Evolutionary conservation across 2,888 invertebrate species (phyloP), one percentile per base, ranked within the genome.

Genomic region (Furcula furcula): DNA sequence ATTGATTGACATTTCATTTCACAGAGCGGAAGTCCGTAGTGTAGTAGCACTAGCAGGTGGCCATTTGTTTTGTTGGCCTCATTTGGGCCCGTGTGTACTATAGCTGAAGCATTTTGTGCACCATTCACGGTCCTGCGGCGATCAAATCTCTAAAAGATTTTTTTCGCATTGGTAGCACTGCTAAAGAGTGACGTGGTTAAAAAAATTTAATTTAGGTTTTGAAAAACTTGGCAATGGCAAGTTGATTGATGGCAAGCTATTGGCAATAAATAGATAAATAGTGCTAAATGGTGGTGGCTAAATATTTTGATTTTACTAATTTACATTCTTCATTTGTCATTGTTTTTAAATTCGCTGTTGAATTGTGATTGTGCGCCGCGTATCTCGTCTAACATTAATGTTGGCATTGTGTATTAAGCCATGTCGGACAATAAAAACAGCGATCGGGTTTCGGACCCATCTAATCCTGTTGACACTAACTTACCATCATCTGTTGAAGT

Each of bases 381-480:
- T 36, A 37, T 15, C 32, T 43, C 39, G 49, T 28, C 29, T 44
- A 52, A 61, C 53, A 72, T 76, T 82, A 69, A 85, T 85, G 88
- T 85, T 72, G 68, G 67, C 68, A 62, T 70, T 65, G 63, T 57
- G 60, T 57, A 59, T 46, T 62, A 69, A 69, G 67, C 59, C 57
- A 88, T 88, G 87, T 85, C 87, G 67, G 80, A 83, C 68, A 74
- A 70, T 62, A 77, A 79, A 79, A 78, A 82, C 66, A 75, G 72
- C 65, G 73, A 53, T 69, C 70, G 70, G 54, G 67, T 66, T 53
- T 74, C 76, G 65, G 71, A 65, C 67, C 76, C 72, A 55, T 70
- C 60, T 54, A 76, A 76, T 50, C 58, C 60, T 54, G 54, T 56
- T 55, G 75, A 76, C 38, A 59, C 65, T 44, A 72, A 79, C 79